Percentiles rank a stretch among this genome's conserved stretches.
Evolutionary conservation across 2,888 invertebrate species (phyloP).

Genomic region (Drosophila austrosaltans): DNA sequence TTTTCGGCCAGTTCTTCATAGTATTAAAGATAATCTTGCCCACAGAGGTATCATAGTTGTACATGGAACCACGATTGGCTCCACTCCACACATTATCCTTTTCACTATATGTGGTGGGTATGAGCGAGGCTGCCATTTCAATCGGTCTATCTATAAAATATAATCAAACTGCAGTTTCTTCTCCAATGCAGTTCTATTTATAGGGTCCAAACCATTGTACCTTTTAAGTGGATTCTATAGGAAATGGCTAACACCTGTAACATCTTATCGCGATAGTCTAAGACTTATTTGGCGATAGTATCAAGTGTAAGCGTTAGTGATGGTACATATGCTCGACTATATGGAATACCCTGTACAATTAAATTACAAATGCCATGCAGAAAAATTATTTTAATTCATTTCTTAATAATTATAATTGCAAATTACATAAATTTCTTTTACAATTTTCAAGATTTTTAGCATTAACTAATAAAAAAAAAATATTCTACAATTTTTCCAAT

Average conservation of each 20-base stretch:
- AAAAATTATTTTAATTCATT: neutral
- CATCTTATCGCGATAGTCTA: constrained; percentile 50
- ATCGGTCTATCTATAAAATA: neutral
- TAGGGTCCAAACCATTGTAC: constrained; percentile 42
- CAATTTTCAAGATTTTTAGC: no score
- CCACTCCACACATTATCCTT: constrained; percentile 69
- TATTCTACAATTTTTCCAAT: neutral
- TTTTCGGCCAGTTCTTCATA: constrained; percentile 72
- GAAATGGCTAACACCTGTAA: constrained; percentile 48
- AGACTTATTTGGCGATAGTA: constrained; percentile 28
- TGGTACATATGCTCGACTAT: neutral
- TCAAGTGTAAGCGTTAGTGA: constrained; percentile 17
- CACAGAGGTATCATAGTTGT: constrained; percentile 59
- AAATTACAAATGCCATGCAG: neutral
- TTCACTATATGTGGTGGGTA: constrained; percentile 57
- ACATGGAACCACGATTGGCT: constrained; percentile 51
- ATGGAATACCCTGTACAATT: constrained; percentile 25
- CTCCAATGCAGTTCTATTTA: constrained; percentile 51
- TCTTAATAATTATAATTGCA: neutral
- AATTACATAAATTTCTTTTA: neutral
- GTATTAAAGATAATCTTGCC: constrained; percentile 60
- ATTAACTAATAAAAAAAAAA: neutral
- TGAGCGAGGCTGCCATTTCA: constrained; percentile 43
- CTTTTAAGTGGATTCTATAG: constrained; percentile 53
- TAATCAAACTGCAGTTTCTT: constrained; percentile 13